A percentile compares a stretch with the other conserved stretches of the same genome.
These are phyloP conservation scores for Sus cebifrons DNA, from an alignment of 2,797 vertebrate species.

Conservation along the genomic window DNA sequence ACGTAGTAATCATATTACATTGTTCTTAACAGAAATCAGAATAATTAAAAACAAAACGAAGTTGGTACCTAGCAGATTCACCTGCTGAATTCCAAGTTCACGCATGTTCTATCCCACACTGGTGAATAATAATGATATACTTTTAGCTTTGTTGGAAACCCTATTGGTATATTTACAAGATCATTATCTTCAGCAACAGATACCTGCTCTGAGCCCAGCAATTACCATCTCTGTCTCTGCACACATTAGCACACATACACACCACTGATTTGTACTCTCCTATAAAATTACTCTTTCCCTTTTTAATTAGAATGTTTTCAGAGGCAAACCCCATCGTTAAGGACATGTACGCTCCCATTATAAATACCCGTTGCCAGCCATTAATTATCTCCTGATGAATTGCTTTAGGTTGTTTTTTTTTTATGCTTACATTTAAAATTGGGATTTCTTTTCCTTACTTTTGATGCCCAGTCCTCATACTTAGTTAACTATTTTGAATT, in stretches of 20 bases:
- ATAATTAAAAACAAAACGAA: constrained; percentile 49
- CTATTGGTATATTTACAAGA: constrained; percentile 52
- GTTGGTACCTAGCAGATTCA: neutral
- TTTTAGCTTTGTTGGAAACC: constrained; percentile 51
- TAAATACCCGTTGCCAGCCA: constrained; percentile 83
- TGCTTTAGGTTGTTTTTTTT: constrained; percentile 68
- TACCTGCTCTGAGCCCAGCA: constrained; percentile 57
- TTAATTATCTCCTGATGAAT: constrained; percentile 84
- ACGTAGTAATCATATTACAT: neutral
- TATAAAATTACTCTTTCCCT: constrained; percentile 85
- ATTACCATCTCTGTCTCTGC: constrained; percentile 74
- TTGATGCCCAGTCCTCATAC: neutral
- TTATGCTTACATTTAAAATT: constrained; percentile 63
- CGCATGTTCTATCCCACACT: neutral
- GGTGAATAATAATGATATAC: neutral
- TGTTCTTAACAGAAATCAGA: constrained; percentile 43
- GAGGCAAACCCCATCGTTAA: constrained; percentile 81
- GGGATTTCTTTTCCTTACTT: constrained; percentile 52
- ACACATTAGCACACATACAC: constrained; percentile 74
- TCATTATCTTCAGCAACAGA: constrained; percentile 71
- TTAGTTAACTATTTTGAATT: constrained; percentile 41
- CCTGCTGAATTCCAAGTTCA: constrained; percentile 41
- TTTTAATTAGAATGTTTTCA: constrained; percentile 84
- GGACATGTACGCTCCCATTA: constrained; percentile 76
- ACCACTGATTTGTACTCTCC: constrained; percentile 84